Conservation (phyloP, 2,888 invertebrate species). For the Eugnorisma glareosa region DNA sequence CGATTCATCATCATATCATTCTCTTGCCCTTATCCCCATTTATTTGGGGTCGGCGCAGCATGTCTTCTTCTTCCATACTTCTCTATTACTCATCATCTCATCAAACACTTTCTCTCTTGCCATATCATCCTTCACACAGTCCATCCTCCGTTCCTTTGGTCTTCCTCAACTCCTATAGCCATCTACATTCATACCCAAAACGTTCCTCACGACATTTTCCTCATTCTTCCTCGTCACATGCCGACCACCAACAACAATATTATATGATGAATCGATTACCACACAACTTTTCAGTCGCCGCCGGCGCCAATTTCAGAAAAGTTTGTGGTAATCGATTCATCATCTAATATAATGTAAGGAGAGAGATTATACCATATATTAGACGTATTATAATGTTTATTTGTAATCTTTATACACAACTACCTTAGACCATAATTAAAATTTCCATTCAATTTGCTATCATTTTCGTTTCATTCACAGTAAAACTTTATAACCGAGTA, state of each 20-base stretch:
- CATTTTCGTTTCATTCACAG: background rate
- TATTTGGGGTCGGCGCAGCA: background rate
- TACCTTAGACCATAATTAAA: background rate
- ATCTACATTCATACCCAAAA: background rate
- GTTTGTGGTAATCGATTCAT: too few species aligned
- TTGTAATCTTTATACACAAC: background rate
- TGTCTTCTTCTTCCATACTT: background rate
- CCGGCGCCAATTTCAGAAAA: background rate
- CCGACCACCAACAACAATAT: background rate
- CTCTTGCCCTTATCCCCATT: background rate
- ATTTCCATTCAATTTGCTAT: too few species aligned
- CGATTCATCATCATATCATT: background rate
- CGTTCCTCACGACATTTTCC: background rate
- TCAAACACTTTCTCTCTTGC: background rate
- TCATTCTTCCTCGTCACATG: background rate
- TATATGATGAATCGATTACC: background rate
- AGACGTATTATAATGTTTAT: background rate
- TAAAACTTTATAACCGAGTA: background rate
- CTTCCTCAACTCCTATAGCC: background rate
- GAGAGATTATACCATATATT: background rate
- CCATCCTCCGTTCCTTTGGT: background rate
- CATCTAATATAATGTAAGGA: background rate
- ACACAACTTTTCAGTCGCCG: background rate
- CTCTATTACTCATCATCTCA: background rate
- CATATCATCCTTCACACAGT: background rate